phyloP scores from a whole-genome alignment of 2,113 vertebrate genomes.

The Cricetomys ansorgei region DNA sequence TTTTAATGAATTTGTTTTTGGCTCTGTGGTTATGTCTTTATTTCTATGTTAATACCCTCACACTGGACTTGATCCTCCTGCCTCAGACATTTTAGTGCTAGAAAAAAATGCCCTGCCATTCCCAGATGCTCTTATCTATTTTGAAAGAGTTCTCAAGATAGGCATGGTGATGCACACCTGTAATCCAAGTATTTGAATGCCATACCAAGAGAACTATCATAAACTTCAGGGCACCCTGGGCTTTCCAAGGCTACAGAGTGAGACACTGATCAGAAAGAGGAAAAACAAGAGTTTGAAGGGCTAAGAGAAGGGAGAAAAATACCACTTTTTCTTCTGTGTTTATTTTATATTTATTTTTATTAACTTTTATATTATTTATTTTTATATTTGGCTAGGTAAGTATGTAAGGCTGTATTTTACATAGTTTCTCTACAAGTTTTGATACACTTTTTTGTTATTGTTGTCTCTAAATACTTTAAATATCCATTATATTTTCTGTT shows the following conservation, averaged over 20 bases:
- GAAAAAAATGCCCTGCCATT: no score
- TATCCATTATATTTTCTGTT: background rate
- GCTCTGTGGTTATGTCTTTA: background rate
- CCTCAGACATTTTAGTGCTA: background rate
- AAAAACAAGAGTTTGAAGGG: background rate
- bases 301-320: background rate
- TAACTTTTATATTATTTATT: background rate
- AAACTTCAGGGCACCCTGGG: background rate
- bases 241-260: background rate
- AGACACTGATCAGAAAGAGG: background rate
- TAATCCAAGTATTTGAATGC: background rate
- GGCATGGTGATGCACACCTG: background rate
- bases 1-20: background rate
- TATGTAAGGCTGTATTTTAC: background rate
- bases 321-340: background rate
- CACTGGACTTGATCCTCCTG: background rate
- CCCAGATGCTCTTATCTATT: background rate
- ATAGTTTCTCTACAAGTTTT: background rate
- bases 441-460: background rate
- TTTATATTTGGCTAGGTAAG: background rate
- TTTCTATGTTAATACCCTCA: background rate
- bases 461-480: conserved; percentile 1
- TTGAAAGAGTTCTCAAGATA: background rate
- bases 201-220: background rate
- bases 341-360: background rate